phyloP scores from a whole-genome alignment of 92 coral and sea anemone species.

The Parazoanthus swiftii region DNA sequence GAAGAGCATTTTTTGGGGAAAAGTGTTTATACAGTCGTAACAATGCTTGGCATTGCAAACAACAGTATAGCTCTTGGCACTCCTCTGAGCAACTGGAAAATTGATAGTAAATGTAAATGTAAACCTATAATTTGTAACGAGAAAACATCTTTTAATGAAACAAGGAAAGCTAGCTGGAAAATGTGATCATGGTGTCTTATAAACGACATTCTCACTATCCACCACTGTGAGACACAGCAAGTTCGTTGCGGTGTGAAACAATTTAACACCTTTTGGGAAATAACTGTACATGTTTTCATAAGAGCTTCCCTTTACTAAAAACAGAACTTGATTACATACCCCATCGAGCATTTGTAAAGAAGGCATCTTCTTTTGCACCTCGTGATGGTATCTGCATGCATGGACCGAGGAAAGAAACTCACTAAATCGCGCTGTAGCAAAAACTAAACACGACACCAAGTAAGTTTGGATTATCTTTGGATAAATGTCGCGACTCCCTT shows the following conservation, averaged over 20 bases:
- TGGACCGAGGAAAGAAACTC: neutral
- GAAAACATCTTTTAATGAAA: too few species aligned
- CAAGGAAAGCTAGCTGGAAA: neutral
- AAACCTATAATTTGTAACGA: too few species aligned
- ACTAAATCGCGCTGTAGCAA: neutral
- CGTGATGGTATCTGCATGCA: constrained; percentile 65
- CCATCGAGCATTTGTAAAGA: constrained; percentile 82
- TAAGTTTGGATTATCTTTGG: neutral
- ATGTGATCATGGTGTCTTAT: neutral
- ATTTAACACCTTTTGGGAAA: too few species aligned
- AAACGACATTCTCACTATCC: too few species aligned
- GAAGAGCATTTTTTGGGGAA: too few species aligned
- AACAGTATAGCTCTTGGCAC: neutral
- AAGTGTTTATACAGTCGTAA: neutral
- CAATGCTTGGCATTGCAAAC: neutral
- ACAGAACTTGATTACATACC: constrained; percentile 47
- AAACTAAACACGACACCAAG: neutral
- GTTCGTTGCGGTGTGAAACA: neutral
- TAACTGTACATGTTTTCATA: neutral
- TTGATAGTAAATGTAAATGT: too few species aligned
- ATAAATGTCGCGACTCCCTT: neutral
- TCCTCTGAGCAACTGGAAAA: neutral
- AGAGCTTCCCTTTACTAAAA: neutral
- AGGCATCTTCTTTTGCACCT: constrained; percentile 61
- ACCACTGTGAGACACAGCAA: too few species aligned